phyloP scores from a whole-genome alignment of 1,140 invertebrate species.

The Macrocentrus cingulum region DNA sequence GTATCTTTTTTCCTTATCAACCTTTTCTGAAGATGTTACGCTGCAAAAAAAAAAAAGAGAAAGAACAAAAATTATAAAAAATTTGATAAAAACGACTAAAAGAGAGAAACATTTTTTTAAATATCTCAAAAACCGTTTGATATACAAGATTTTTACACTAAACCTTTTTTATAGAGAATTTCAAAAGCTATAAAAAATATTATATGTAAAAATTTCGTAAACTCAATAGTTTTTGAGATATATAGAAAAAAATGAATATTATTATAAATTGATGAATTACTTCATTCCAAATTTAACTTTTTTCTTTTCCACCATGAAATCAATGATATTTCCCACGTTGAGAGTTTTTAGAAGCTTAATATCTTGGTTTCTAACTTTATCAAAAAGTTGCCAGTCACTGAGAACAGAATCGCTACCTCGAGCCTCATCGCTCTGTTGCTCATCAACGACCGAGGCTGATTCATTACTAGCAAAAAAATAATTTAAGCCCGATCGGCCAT shows the following conservation, averaged over 20 bases:
- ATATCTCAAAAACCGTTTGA: constrained; percentile 6
- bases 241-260: background rate
- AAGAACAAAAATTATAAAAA: constrained; percentile 33
- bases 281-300: constrained; percentile 84
- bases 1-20: constrained; percentile 80
- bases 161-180: too few species aligned
- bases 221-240: too few species aligned
- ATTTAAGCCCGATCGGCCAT: constrained; percentile 66
- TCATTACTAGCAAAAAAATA: constrained; percentile 57
- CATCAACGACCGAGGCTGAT: constrained; percentile 30
- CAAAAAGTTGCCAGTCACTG: constrained; percentile 65
- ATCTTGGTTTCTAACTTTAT: constrained; percentile 71
- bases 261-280: constrained; percentile 62
- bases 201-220: too few species aligned
- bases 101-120: background rate
- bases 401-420: constrained; percentile 40
- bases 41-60: constrained; percentile 57
- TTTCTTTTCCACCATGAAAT: constrained; percentile 88
- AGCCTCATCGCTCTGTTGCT: constrained; percentile 39
- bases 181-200: too few species aligned
- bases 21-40: constrained; percentile 86
- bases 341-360: constrained; percentile 74
- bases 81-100: too few species aligned
- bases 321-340: constrained; percentile 76
- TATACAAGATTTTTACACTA: too few species aligned